These are phyloP conservation scores for Catharus fuscescens DNA, from an alignment of 2,113 vertebrate species.

Conservation along the genomic window DNA sequence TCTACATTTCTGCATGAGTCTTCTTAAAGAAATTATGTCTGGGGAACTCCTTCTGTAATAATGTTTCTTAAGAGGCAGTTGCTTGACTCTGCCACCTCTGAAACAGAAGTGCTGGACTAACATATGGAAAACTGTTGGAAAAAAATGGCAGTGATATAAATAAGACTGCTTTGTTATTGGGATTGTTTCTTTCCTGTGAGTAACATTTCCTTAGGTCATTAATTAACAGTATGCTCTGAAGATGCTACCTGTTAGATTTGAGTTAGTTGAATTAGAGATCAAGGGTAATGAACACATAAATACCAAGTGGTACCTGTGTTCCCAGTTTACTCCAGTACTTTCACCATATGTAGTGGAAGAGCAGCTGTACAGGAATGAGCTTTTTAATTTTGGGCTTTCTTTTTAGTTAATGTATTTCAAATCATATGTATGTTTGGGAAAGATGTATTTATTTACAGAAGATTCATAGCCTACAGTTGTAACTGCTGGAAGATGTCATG, in stretches of 20 bases:
- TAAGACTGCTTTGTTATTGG: neutral
- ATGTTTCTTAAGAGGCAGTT: neutral
- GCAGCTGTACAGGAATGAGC: neutral
- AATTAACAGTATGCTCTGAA: neutral
- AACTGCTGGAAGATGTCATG: neutral
- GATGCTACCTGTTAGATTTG: neutral
- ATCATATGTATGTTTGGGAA: neutral
- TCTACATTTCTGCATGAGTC: neutral
- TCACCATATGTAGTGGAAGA: neutral
- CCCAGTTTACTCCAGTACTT: neutral
- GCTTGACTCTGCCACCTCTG: neutral
- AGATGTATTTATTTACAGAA: neutral
- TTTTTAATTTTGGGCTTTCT: neutral
- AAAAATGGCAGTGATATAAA: neutral
- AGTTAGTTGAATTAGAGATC: neutral
- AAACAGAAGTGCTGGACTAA: neutral
- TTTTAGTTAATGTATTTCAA: neutral
- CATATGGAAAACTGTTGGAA: neutral
- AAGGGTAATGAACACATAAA: neutral
- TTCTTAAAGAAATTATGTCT: neutral
- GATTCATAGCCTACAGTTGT: neutral
- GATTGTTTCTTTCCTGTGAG: neutral
- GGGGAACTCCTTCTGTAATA: neutral
- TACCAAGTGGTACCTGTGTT: neutral
- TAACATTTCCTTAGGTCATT: neutral